Evolutionary conservation across 2,113 vertebrate genomes (phyloP).

Genomic region (Odobenus rosmarus): DNA sequence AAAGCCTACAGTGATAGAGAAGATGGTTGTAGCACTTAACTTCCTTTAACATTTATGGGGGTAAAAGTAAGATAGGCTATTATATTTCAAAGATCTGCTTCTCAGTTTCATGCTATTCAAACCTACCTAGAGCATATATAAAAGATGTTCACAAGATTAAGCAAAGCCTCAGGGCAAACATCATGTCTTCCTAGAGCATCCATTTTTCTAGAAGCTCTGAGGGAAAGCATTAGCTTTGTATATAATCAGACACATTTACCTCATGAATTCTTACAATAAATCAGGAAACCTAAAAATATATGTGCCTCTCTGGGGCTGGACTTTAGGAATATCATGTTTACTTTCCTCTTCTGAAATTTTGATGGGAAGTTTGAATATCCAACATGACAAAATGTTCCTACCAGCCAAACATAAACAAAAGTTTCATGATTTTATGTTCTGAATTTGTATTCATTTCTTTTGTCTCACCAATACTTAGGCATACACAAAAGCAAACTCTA

Average conservation of each 20-base stretch:
- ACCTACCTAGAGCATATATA: not conserved
- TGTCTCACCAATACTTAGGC: not conserved
- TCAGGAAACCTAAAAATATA: conserved; percentile 3
- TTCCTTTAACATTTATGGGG: not conserved
- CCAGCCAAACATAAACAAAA: not conserved
- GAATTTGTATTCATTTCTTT: not conserved
- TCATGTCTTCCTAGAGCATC: not conserved
- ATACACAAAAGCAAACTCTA: not conserved
- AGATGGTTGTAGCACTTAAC: not conserved
- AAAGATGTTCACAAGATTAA: not conserved
- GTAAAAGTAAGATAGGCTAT: not conserved
- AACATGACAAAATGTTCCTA: not conserved
- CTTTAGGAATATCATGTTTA: not conserved
- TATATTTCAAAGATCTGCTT: not conserved
- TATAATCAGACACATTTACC: not conserved
- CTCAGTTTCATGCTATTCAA: not conserved
- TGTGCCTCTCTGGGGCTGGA: not conserved
- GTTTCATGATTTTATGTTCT: not conserved
- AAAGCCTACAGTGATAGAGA: not conserved
- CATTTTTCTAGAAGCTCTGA: not conserved
- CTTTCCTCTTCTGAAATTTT: not conserved
- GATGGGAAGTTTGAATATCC: not conserved
- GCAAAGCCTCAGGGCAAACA: not conserved
- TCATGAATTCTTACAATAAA: conserved; percentile 39
- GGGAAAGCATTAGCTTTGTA: not conserved